Evolutionary conservation across 2,113 vertebrate species (phyloP), one percentile per base, ranked within the genome.

Genomic region (Pandion haliaetus): DNA sequence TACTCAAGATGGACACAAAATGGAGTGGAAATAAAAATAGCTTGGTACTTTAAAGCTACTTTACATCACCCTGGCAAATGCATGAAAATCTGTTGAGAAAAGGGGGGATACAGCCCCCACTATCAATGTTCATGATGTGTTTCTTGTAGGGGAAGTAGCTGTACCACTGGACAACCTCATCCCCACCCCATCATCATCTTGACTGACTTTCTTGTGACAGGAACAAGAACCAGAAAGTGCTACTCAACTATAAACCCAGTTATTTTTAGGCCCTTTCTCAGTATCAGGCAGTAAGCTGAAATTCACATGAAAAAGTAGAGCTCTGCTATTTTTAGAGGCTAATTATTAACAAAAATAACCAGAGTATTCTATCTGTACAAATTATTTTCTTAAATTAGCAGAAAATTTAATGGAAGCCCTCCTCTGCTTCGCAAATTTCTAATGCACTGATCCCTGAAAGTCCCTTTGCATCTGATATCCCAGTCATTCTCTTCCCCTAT

Each of bases 331-430:
- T 97, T 90, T 92, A 90, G 93, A 70, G 55, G 49, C 38, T 94
- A 94, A 91, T 93, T 88, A 95, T 88, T 95, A 88, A 85, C 72
- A 73, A 94, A 95, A 96, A 92, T 95, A 96, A 77, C 87, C 16
- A 73, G 36, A 92, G 74, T 49, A 88, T 84, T 94, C 52, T 91
- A 79, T 79, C 62, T 45, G 54, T 73, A 83, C 45, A 66, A 95
- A 82, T 88, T 65, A 82, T 88, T 92, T 91, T 93, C 91, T 93
- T 82, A 96, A 93, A 91, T 90, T 86, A 95, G 87, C 62, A 72
- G 49, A 82, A 88, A 90, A 85, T 36, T 72, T 87, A 91, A 93
- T 86, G 32, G 62, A 88, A 95, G 54, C 14, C 55, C 65, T 95
- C 58, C 54, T 78, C 69, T 92, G n/a, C 82, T 92, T 82, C 59